These are phyloP conservation scores for Automeris io DNA, from an alignment of 2,888 invertebrate species.

Conservation along the genomic window DNA sequence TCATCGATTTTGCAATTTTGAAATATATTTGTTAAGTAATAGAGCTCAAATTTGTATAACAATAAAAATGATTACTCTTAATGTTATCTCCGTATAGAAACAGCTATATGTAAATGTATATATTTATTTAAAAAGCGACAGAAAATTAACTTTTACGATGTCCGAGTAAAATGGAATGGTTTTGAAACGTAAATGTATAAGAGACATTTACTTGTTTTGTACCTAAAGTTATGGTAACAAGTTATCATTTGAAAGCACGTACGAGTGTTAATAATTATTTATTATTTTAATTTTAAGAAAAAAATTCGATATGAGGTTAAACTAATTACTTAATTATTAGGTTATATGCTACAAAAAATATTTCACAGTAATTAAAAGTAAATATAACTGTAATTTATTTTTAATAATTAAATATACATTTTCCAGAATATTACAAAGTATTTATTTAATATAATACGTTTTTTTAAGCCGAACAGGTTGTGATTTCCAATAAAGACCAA, in stretches of 20 bases:
- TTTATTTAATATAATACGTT: too few relatives aligned
- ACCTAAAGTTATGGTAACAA: not conserved
- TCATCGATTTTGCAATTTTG: slow-evolving; percentile 15
- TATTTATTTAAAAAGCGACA: slow-evolving; percentile 47
- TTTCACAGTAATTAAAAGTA: too few relatives aligned
- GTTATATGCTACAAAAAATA: too few relatives aligned
- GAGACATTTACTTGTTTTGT: not conserved
- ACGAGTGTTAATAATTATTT: too few relatives aligned
- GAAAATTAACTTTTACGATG: slow-evolving; percentile 59
- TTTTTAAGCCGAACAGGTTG: too few relatives aligned
- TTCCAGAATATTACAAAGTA: too few relatives aligned
- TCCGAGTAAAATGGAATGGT: slow-evolving; percentile 5
- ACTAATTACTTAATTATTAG: too few relatives aligned
- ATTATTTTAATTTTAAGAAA: too few relatives aligned
- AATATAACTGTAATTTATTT: too few relatives aligned
- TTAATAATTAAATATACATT: too few relatives aligned
- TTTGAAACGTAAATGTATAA: slow-evolving; percentile 15
- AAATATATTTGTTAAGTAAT: slow-evolving; percentile 17
- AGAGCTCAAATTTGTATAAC: slow-evolving; percentile 33
- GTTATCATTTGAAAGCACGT: not conserved
- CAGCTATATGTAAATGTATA: slow-evolving; percentile 51
- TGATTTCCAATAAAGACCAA: too few relatives aligned
- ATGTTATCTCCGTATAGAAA: slow-evolving; percentile 61
- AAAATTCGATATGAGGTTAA: too few relatives aligned
- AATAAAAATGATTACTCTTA: slow-evolving; percentile 56